These are phyloP conservation scores for Rhipidura dahli DNA, from an alignment of 2,113 vertebrate genomes.

Conservation along the genomic window DNA sequence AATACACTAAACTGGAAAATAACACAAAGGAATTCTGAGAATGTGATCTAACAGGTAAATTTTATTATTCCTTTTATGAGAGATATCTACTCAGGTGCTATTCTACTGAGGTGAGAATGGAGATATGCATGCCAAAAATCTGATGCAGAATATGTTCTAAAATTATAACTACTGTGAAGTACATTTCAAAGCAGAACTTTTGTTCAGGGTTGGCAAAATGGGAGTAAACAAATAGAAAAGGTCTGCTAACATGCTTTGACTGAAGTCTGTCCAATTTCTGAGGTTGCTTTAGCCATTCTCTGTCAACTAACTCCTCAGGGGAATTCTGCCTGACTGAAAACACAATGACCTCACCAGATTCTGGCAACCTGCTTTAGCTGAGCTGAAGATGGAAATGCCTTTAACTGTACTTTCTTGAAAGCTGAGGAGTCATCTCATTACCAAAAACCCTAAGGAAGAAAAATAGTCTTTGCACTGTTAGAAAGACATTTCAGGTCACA, in stretches of 20 bases:
- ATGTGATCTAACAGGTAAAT: background rate
- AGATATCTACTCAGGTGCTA: background rate
- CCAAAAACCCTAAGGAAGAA: background rate
- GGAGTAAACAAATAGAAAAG: background rate
- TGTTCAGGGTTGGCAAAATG: background rate
- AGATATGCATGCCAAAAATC: background rate
- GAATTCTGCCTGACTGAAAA: background rate
- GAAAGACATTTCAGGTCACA: background rate
- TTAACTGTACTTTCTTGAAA: background rate
- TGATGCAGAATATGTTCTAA: background rate
- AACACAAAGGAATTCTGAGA: background rate
- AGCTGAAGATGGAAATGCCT: background rate
- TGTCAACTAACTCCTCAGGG: background rate
- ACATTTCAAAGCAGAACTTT: background rate
- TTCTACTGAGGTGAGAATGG: background rate
- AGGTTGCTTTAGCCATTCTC: background rate
- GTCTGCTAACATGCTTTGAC: background rate
- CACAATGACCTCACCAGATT: background rate
- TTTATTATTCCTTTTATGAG: background rate
- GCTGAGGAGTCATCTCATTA: background rate
- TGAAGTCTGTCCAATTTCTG: fast-evolving
- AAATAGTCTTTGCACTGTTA: background rate
- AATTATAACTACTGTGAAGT: background rate
- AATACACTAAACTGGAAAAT: background rate
- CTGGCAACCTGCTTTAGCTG: background rate